These are phyloP conservation scores for Phaethornis superciliosus DNA, from an alignment of 2,113 vertebrate genomes.

Conservation along the genomic window DNA sequence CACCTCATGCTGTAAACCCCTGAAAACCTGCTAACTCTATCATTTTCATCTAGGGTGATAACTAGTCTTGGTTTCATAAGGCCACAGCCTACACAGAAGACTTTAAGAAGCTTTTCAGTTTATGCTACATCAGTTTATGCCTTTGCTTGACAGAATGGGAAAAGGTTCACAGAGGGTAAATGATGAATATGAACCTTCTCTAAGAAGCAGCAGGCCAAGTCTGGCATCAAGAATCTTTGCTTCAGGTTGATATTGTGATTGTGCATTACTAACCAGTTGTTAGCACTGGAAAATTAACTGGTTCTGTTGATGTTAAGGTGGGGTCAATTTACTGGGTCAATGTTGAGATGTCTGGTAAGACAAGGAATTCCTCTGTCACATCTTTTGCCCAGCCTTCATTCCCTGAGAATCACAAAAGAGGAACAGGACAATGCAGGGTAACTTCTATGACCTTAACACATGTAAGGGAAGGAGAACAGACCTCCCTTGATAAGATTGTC, in stretches of 20 bases:
- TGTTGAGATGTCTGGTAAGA: not conserved
- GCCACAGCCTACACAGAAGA: not conserved
- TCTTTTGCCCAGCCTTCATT: not conserved
- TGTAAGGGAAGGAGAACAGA: not conserved
- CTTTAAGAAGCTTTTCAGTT: not conserved
- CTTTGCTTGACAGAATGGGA: no score
- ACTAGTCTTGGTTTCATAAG: not conserved
- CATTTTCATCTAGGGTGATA: not conserved
- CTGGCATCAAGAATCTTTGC: not conserved
- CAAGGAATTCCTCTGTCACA: not conserved
- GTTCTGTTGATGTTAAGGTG: not conserved
- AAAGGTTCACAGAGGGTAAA: not conserved
- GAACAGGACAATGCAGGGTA: not conserved
- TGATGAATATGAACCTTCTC: not conserved
- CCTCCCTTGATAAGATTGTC: not conserved
- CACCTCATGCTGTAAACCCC: not conserved
- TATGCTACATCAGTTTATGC: no score
- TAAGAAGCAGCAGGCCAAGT: not conserved
- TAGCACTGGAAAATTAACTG: not conserved
- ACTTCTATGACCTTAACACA: not conserved
- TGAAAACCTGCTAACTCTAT: not conserved
- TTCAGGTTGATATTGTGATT: not conserved
- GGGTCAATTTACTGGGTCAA: not conserved
- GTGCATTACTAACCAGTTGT: not conserved
- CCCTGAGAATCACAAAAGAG: not conserved